Base-by-base conservation (phyloP, 2,888 invertebrate genomes). In the Drosophila seclusa region DNA sequence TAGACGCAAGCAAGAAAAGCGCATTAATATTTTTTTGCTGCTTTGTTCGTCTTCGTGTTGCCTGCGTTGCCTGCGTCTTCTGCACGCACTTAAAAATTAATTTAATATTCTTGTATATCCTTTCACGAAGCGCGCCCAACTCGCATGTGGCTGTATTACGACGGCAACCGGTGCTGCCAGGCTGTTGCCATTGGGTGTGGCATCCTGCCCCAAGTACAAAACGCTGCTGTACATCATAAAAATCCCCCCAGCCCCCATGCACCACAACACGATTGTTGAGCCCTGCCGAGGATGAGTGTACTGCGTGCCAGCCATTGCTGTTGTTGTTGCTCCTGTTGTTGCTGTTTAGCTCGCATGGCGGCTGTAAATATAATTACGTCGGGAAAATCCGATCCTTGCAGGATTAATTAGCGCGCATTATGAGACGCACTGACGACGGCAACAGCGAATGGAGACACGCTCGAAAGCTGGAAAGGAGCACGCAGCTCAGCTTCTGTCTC, bases 381-480 rank as follows among this genome's bases (percentile, higher is more conserved):
- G 83, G 88, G 80, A 91, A 91, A 93, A 92, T 92, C 91, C 90
- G 92, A 93, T 92, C 91, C 93, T 92, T 91, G 85, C 88, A 89
- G 93, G 93, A 93, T 93, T 93, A 93, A 93, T 93, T 92, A 93
- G 91, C 90, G 91, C 82, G 87, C 91, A 92, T 93, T 92, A 92
- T 91, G 90, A 91, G 89, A 89, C 87, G 84, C 83, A 80, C 80
- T 80, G 84, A 59, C 80, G 67, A 62, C 68, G 65, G 76, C 76
- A 74, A 65, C 73, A 73, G 64, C 57, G 52, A 18, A 48, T 61
- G 76, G 65, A 52, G 76, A 76, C 65, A 54, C 29, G 58, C 52
- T 29, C n/a, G 32, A 36, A 66, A 66, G 29, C 42, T 18, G 68
- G 34, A 38, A 55, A 50, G 48, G 38, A 71, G 64, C 66, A 49